phyloP scores from a whole-genome alignment of 1,140 invertebrate genomes.

The Conopomorpha cramerella region DNA sequence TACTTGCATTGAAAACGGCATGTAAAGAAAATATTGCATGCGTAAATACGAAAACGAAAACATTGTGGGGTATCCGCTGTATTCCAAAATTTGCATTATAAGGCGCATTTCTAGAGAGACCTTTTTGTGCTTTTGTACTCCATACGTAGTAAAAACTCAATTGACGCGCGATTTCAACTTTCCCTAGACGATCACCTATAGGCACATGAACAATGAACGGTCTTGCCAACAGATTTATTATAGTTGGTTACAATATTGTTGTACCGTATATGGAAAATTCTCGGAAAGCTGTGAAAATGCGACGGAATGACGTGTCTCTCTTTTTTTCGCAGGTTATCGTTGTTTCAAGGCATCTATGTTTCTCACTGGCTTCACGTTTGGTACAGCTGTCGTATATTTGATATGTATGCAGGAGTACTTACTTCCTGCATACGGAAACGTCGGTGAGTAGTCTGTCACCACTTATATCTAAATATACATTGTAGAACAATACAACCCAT shows the following conservation, averaged over 20 bases:
- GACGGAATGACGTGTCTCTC: neutral
- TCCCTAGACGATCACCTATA: no score
- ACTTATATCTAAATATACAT: neutral
- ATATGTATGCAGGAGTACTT: slow-evolving; percentile 78
- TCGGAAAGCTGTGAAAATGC: neutral
- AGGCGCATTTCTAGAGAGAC: no score
- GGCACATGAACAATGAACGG: no score
- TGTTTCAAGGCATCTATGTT: slow-evolving; percentile 92
- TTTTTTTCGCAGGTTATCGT: slow-evolving; percentile 76
- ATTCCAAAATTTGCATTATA: no score
- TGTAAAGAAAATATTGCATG: no score
- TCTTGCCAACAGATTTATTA: no score
- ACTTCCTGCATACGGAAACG: slow-evolving; percentile 75
- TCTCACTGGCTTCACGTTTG: slow-evolving; percentile 85
- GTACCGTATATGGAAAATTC: neutral
- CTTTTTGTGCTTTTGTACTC: no score
- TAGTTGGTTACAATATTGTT: neutral
- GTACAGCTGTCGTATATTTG: slow-evolving; percentile 76
- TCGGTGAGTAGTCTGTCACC: slow-evolving; percentile 49
- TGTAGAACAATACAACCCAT: neutral
- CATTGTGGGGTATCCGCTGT: no score
- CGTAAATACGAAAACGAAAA: no score
- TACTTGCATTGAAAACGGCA: no score
- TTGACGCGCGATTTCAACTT: no score
- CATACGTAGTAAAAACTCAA: no score